A percentile compares a stretch with the other conserved stretches of the same genome.
Evolutionary conservation across 2,888 invertebrate species (phyloP).

Genomic region (Sphecodes monilicornis): DNA sequence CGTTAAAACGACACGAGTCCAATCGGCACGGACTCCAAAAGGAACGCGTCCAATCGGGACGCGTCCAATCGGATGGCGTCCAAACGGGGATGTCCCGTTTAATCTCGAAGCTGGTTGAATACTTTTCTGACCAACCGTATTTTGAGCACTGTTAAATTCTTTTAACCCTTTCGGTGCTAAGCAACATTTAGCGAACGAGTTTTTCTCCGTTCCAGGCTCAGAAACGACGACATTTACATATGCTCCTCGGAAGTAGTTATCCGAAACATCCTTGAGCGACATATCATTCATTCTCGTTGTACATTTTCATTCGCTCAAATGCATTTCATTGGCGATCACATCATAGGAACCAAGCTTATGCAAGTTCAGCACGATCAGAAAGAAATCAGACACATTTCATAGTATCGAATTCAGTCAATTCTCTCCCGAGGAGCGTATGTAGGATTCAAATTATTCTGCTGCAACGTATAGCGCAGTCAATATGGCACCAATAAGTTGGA

Average conservation of each 20-base stretch:
- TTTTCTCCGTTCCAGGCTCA: neutral
- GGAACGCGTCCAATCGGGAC: no score
- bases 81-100: no score
- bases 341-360: neutral
- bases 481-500: neutral
- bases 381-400: neutral
- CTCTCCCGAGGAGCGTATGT: neutral
- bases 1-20: no score
- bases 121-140: neutral
- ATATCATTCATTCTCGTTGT: neutral
- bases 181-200: neutral
- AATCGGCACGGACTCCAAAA: no score
- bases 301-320: neutral
- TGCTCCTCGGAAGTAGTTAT: neutral
- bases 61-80: no score
- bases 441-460: neutral
- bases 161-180: slow-evolving; percentile 12
- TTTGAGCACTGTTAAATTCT: neutral
- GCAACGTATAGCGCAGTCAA: neutral
- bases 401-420: neutral
- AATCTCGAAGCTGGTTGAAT: neutral
- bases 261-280: neutral
- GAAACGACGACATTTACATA: neutral
- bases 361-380: neutral
- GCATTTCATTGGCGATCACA: neutral